Evolutionary conservation across 2,888 invertebrate species (phyloP).

Genomic region (Trachelus troglodyta): DNA sequence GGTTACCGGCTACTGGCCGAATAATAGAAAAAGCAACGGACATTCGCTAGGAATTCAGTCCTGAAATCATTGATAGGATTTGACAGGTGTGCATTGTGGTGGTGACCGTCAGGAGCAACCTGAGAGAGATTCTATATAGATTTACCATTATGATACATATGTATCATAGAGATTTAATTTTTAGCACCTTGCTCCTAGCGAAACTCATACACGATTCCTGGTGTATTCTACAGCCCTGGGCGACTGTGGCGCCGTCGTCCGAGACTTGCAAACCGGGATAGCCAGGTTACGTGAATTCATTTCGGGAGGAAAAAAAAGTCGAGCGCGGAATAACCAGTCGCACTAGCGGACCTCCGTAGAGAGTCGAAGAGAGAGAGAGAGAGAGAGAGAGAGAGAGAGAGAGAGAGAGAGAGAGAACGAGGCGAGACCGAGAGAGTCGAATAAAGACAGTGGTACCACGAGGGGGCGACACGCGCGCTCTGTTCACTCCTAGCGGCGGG

Average conservation of each 20-base stretch:
- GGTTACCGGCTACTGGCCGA: not conserved
- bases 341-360: not conserved
- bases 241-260: not conserved
- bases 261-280: not conserved
- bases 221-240: not conserved
- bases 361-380: not conserved
- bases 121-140: not conserved
- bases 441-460: not conserved
- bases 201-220: not conserved
- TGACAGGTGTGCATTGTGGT: not conserved
- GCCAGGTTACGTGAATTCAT: not conserved
- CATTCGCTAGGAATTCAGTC: not conserved
- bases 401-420: conserved; percentile 4
- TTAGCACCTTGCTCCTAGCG: not conserved
- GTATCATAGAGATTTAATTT: not conserved
- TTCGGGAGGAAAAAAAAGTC: not conserved
- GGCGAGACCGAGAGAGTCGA: conserved; percentile 17
- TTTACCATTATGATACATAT: not conserved
- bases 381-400: conserved; percentile 2
- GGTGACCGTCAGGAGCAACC: not conserved
- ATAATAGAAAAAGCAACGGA: not conserved
- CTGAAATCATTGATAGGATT: not conserved
- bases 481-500: not conserved
- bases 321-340: not conserved
- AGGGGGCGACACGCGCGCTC: not conserved